A percentile compares a stretch with the other conserved stretches of the same genome.
Evolutionary conservation across 2,113 vertebrate genomes (phyloP).

Genomic region (Ptyas mucosa): DNA sequence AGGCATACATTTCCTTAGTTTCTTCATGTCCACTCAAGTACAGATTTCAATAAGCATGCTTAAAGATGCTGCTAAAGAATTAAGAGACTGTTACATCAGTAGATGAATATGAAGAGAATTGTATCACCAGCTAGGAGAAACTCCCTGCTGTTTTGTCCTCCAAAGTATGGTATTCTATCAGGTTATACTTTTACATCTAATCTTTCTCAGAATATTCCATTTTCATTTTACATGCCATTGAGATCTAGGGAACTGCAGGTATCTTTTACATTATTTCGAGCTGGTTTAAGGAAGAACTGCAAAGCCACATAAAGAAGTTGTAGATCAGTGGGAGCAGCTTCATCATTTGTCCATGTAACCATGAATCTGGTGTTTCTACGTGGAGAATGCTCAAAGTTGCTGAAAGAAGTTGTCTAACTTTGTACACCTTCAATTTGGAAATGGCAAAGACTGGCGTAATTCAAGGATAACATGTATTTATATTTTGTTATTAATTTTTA

Average conservation of each 20-base stretch:
- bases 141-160: constrained; percentile 44
- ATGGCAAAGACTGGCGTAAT: not conserved
- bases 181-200: constrained; percentile 34
- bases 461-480: not conserved
- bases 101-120: constrained; percentile 29
- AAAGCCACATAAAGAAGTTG: constrained; percentile 52
- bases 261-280: constrained; percentile 62
- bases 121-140: constrained; percentile 40
- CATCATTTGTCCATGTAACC: constrained; percentile 18
- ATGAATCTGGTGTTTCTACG: not conserved
- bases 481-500: not conserved
- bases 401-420: not conserved
- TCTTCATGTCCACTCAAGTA: constrained; percentile 39
- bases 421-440: not conserved
- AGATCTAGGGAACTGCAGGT: constrained; percentile 28
- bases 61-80: not conserved
- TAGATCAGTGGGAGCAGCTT: constrained; percentile 52
- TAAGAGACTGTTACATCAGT: constrained; percentile 49
- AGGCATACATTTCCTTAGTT: constrained; percentile 16
- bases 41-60: constrained; percentile 44
- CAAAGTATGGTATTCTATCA: constrained; percentile 13
- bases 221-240: constrained; percentile 28
- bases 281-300: constrained; percentile 63
- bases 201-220: constrained; percentile 33
- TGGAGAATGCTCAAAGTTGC: not conserved